Conservation (phyloP, 2,113 vertebrate genomes). For the Chrysochloris asiatica region DNA sequence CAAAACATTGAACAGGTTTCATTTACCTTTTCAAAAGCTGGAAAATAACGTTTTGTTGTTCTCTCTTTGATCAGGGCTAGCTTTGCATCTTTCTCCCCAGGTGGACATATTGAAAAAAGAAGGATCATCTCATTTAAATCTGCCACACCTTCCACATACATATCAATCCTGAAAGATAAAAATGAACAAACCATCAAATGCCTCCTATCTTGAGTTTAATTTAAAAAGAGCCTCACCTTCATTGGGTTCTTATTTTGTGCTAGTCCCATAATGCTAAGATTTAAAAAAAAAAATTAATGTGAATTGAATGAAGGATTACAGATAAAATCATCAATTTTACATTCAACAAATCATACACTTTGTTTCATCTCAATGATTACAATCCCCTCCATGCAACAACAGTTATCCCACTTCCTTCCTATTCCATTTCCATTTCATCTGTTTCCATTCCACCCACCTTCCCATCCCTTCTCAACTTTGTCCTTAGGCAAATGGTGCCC, state of each 20-base stretch:
- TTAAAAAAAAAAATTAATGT: too few species aligned
- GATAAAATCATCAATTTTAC: too few species aligned
- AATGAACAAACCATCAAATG: background rate
- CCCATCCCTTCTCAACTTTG: too few species aligned
- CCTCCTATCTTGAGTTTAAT: background rate
- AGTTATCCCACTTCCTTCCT: too few species aligned
- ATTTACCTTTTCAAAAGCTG: constrained; percentile 89
- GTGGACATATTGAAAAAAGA: constrained; percentile 42
- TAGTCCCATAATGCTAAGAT: too few species aligned
- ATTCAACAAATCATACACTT: too few species aligned
- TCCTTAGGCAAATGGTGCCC: too few species aligned
- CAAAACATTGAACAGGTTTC: background rate
- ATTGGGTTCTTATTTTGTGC: background rate
- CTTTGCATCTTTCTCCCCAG: constrained; percentile 71
- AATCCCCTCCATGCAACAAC: too few species aligned
- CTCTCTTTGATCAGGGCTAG: constrained; percentile 77
- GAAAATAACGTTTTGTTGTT: constrained; percentile 83
- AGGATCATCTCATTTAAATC: constrained; percentile 85
- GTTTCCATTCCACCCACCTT: too few species aligned
- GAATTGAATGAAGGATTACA: too few species aligned
- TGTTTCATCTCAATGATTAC: too few species aligned
- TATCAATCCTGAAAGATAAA: constrained; percentile 86
- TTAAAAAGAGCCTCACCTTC: background rate
- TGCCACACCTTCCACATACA: constrained; percentile 85
- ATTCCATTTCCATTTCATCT: too few species aligned